Percentiles rank a stretch among this genome's conserved stretches.
Conservation (phyloP, 2,797 vertebrate species). For the Sarcoramphus papa region DNA sequence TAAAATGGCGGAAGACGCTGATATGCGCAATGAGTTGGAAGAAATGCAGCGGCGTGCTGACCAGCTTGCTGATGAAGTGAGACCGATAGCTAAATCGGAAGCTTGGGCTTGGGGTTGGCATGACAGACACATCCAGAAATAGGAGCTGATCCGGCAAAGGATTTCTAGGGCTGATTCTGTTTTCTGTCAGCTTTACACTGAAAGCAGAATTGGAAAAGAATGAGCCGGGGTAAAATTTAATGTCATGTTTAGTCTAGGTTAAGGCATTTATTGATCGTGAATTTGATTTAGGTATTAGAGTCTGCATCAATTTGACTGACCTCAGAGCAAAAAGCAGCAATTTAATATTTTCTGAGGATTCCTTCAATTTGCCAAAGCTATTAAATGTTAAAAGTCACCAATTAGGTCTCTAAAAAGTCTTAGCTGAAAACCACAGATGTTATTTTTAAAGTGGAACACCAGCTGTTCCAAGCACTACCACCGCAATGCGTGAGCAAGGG, state of each 20-base stretch:
- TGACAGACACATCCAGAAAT: neutral
- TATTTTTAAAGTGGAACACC: neutral
- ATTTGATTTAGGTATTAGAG: conserved; percentile 47
- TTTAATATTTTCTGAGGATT: conserved; percentile 52
- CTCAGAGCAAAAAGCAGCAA: conserved; percentile 38
- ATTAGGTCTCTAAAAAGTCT: neutral
- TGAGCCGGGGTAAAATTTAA: neutral
- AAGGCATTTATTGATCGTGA: conserved; percentile 7
- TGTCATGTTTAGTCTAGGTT: neutral
- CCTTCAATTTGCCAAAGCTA: conserved; percentile 15
- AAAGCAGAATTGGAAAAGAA: neutral
- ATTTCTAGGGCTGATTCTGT: neutral
- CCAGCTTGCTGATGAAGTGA: conserved; percentile 98
- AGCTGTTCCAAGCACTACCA: neutral
- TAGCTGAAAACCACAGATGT: neutral
- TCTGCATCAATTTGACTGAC: conserved; percentile 10
- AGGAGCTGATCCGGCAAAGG: neutral
- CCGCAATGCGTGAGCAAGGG: accelerated
- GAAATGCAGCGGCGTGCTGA: conserved; percentile 98
- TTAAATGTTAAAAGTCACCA: conserved; percentile 6
- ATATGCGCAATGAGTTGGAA: conserved; percentile 99
- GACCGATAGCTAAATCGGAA: neutral
- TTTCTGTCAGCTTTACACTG: neutral
- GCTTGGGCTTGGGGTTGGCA: neutral
- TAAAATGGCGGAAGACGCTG: conserved; percentile 95